Evolutionary conservation across 2,797 vertebrate genomes (phyloP).

Genomic region (Sternotherus odoratus): DNA sequence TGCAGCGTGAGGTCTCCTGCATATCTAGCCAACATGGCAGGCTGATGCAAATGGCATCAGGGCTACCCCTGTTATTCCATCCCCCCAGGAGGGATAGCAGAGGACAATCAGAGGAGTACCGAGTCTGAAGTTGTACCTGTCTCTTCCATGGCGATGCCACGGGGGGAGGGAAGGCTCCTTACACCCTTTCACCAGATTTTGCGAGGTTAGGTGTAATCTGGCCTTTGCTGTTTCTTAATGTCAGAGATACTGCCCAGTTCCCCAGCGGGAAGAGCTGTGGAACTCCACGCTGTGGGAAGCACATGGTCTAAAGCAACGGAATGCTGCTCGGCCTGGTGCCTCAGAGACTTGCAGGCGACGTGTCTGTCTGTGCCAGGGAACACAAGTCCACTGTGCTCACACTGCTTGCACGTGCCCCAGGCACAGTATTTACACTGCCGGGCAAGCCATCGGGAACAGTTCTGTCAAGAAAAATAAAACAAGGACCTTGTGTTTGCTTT

Average conservation of each 20-base stretch:
- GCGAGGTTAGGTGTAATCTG: not conserved
- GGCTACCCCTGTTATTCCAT: not conserved
- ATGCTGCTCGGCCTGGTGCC: not conserved
- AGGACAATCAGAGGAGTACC: not conserved
- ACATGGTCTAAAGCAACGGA: accelerated
- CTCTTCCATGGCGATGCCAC: not conserved
- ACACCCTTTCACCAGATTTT: not conserved
- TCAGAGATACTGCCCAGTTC: not conserved
- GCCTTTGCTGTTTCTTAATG: not conserved
- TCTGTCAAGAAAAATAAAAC: not conserved
- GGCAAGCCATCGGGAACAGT: not conserved
- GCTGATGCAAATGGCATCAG: accelerated
- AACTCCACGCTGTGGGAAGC: not conserved
- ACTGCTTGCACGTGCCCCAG: not conserved
- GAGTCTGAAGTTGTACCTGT: not conserved
- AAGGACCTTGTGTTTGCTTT: constrained; percentile 41
- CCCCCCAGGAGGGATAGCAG: not conserved
- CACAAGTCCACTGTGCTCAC: not conserved
- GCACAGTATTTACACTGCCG: not conserved
- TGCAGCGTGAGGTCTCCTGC: not conserved
- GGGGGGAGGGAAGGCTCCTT: not conserved
- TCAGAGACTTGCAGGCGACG: not conserved
- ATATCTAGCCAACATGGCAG: not conserved
- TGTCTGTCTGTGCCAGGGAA: not conserved
- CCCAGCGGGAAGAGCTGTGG: not conserved